Conservation (phyloP, 2,888 invertebrate species). For the Chouioia cunea region DNA sequence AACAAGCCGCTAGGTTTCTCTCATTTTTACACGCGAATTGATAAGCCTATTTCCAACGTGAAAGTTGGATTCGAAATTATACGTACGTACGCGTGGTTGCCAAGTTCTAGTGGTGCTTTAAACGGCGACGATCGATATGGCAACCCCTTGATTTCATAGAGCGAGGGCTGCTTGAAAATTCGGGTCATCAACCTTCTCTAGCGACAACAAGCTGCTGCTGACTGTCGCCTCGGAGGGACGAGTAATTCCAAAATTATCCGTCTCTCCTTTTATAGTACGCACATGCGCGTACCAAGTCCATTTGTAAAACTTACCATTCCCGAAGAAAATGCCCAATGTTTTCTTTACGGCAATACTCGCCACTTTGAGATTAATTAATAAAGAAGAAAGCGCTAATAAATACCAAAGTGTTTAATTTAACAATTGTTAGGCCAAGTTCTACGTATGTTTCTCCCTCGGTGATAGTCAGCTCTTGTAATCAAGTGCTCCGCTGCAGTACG, state of each 20-base stretch:
- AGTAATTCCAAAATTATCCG: constrained; percentile 53
- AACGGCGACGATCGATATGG: constrained; percentile 10
- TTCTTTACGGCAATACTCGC: not conserved
- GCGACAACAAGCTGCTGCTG: constrained; percentile 32
- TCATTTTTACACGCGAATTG: no score
- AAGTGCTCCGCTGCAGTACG: constrained; percentile 23
- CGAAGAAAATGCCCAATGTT: not conserved
- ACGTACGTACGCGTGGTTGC: not conserved
- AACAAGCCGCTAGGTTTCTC: no score
- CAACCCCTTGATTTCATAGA: no score
- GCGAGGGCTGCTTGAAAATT: constrained; percentile 30
- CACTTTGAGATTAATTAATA: constrained; percentile 5
- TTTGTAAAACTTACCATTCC: constrained; percentile 34
- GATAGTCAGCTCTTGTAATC: constrained; percentile 32
- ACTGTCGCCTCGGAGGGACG: not conserved
- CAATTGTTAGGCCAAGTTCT: constrained; percentile 11
- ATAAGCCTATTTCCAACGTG: no score
- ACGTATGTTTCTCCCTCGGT: constrained; percentile 20
- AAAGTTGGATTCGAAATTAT: no score
- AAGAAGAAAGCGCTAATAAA: no score
- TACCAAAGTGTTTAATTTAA: no score
- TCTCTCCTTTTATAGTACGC: constrained; percentile 50
- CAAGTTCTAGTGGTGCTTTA: not conserved
- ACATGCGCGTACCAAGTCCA: constrained; percentile 21
- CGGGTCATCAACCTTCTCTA: constrained; percentile 47